These are phyloP conservation scores for Marmota monax DNA, from an alignment of 2,113 vertebrate genomes.

Conservation along the genomic window DNA sequence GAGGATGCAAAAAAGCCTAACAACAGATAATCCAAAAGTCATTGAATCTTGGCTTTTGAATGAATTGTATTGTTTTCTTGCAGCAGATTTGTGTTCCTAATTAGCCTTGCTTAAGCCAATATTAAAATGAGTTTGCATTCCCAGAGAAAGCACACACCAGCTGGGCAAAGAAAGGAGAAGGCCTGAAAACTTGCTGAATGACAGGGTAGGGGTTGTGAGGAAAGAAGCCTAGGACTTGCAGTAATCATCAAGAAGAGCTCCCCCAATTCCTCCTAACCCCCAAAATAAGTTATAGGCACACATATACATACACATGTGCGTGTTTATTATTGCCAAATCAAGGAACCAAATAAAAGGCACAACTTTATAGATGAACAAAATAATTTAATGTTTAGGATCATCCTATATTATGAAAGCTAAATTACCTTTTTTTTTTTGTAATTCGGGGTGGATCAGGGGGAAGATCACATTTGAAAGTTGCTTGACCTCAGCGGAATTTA, in stretches of 20 bases:
- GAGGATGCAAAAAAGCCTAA: not conserved
- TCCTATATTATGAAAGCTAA: constrained; percentile 41
- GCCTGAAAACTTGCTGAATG: not conserved
- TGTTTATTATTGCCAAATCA: not conserved
- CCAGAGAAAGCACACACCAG: constrained; percentile 69
- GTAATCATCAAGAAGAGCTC: not conserved
- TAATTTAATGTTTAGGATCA: constrained; percentile 30
- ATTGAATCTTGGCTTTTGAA: constrained; percentile 63
- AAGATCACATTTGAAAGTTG: constrained; percentile 30
- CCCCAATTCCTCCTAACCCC: not conserved
- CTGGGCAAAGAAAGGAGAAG: constrained; percentile 52
- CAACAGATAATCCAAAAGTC: constrained; percentile 65
- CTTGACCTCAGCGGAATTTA: constrained; percentile 56
- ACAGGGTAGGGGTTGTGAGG: not conserved
- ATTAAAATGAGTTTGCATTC: constrained; percentile 75
- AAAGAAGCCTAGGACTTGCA: not conserved
- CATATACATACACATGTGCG: not conserved
- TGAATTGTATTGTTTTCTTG: constrained; percentile 69
- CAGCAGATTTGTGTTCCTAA: constrained; percentile 74
- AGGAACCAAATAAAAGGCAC: not conserved
- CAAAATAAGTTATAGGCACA: not conserved
- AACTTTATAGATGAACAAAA: not conserved
- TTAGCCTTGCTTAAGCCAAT: constrained; percentile 74
- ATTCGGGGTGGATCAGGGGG: not conserved
- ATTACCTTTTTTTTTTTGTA: constrained; percentile 41